Evolutionary conservation across 1,140 invertebrate species (phyloP), one percentile per base, ranked within the genome.

Genomic region (Drepana arcuata): DNA sequence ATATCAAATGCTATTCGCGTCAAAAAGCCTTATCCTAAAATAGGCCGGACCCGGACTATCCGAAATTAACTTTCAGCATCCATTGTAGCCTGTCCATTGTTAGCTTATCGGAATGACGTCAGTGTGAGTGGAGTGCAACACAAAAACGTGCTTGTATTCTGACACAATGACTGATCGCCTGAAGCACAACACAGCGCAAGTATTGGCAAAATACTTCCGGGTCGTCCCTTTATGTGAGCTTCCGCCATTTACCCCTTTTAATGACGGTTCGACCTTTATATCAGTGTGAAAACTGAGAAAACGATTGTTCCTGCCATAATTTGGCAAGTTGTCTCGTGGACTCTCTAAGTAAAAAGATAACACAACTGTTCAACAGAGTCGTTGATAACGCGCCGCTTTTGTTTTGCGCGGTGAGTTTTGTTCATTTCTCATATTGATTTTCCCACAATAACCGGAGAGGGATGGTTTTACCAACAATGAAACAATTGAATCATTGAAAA

Each of bases 211-310:
- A 52, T 40, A 24, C 32, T 43, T 43, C 36, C 39, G 41, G 43
- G 30, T 36, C 42, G 38, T 18, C 40, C 38, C 41, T 46, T 55
- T 50, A 38, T 42, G 35, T 12, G 27, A 21, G 21, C 26, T 46
- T 45, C 43, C 50, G 37, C 41, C 29, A 43, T 55, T 55, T 45
- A 49, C 25, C 35, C 45, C 39, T 35, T 40, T 47, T 51, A 55
- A 55, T 55, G 47, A 47, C 46, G 51, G 47, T 43, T 34, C 35
- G 40, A 49, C 47, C 47, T 41, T 46, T 50, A 39, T 48, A 37
- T 52, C 36, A 25, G 21, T 37, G 43, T 37, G 30, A 49, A 37
- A 55, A 50, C 47, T 45, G 40, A 36, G 32, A 15, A 43, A 47
- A 37, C n/a, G n/a, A n/a, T n/a, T n/a, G n/a, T 34, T 48, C 11